These are phyloP conservation scores for Xerus rutilus DNA, from an alignment of 2,797 vertebrate species.

Conservation along the genomic window DNA sequence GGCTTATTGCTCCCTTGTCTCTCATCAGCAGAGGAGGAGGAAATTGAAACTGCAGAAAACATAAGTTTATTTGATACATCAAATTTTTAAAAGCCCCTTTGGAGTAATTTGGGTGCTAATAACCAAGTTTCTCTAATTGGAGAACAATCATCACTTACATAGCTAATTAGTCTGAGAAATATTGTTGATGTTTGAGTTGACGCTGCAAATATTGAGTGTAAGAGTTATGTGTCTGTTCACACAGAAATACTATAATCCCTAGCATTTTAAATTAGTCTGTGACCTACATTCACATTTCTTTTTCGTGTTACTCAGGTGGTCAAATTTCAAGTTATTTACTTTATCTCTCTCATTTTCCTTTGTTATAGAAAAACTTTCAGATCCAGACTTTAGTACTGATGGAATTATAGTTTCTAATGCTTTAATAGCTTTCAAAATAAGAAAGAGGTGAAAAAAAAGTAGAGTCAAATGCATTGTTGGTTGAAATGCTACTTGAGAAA, in stretches of 20 bases:
- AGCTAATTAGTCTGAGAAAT: conserved; percentile 86
- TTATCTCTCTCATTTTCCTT: background rate
- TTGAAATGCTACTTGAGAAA: conserved; percentile 64
- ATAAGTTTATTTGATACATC: conserved; percentile 74
- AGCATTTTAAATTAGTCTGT: conserved; percentile 9
- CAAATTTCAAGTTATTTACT: conserved; percentile 52
- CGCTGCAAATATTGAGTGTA: conserved; percentile 29
- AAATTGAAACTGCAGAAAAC: conserved; percentile 72
- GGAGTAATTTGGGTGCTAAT: conserved; percentile 85
- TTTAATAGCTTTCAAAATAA: conserved; percentile 59
- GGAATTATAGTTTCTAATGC: conserved; percentile 44
- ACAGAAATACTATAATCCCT: background rate
- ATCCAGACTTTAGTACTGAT: conserved; percentile 7
- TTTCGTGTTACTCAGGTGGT: background rate
- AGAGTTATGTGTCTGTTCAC: background rate
- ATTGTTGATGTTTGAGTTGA: conserved; percentile 70
- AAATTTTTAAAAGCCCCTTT: conserved; percentile 81
- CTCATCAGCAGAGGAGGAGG: conserved; percentile 56
- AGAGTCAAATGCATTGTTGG: conserved; percentile 21
- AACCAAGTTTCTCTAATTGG: conserved; percentile 80
- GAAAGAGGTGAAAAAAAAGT: background rate
- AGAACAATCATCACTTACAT: conserved; percentile 72
- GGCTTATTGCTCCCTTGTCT: conserved; percentile 69
- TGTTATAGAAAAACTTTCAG: conserved; percentile 40
- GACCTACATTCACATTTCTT: conserved; percentile 28